These are phyloP conservation scores for Keiferia lycopersicella DNA, from an alignment of 2,888 invertebrate species.

Conservation along the genomic window DNA sequence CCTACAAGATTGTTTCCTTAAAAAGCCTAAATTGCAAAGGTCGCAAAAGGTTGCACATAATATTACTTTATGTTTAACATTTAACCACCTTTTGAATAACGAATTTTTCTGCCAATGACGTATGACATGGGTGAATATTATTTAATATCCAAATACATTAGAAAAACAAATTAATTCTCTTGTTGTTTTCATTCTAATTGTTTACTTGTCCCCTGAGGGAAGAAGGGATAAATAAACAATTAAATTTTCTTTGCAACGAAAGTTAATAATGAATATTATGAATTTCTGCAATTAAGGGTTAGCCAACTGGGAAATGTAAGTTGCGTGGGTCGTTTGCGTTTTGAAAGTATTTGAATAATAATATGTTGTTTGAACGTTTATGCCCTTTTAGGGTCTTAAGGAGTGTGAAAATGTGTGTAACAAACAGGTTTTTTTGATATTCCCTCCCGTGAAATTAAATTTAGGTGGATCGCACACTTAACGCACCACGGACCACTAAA, in stretches of 20 bases:
- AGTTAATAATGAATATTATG: neutral
- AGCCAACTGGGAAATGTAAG: neutral
- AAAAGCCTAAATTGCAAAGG: neutral
- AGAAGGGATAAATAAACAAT: neutral
- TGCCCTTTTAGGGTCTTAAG: too few relatives aligned
- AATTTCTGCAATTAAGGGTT: slow-evolving; percentile 1
- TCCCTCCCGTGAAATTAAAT: too few relatives aligned
- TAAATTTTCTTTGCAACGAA: slow-evolving; percentile 3
- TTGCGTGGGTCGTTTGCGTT: neutral
- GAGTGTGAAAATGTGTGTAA: too few relatives aligned
- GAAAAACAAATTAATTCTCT: neutral
- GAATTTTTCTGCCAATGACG: neutral
- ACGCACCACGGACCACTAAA: too few relatives aligned
- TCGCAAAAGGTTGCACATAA: neutral
- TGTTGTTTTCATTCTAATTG: slow-evolving; percentile 1
- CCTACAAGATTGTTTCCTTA: too few relatives aligned
- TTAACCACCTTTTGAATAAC: neutral
- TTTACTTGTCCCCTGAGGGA: neutral
- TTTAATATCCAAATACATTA: neutral
- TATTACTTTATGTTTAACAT: neutral
- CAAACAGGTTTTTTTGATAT: too few relatives aligned
- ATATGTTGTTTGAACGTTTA: too few relatives aligned
- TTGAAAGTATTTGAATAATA: too few relatives aligned
- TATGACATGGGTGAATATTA: neutral
- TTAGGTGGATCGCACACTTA: too few relatives aligned